A percentile compares a stretch with the other conserved stretches of the same genome.
Evolutionary conservation across 2,888 invertebrate species (phyloP).

Genomic region (Fragum fragum): DNA sequence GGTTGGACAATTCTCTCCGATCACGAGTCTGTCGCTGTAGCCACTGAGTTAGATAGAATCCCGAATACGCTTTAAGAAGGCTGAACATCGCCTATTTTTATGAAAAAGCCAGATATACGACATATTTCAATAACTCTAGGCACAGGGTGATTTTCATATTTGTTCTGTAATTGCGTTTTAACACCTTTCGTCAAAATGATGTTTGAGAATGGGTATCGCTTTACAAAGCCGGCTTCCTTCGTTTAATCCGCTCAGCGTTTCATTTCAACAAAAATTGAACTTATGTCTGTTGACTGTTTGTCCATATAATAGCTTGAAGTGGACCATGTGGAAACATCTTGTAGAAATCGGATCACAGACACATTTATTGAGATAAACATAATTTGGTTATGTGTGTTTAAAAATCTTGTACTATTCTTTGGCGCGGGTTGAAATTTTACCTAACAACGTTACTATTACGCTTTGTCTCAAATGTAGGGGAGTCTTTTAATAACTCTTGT

Average conservation of each 20-base stretch:
- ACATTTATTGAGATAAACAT: slow-evolving; percentile 10
- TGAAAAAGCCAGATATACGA: too few species aligned
- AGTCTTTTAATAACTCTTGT: too few species aligned
- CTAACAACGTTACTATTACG: too few species aligned
- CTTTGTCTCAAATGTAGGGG: too few species aligned
- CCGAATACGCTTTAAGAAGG: too few species aligned
- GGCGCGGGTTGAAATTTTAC: not conserved
- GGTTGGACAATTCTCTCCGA: too few species aligned
- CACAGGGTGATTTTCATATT: not conserved
- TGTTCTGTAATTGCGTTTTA: slow-evolving; percentile 16
- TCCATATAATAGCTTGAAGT: slow-evolving; percentile 28
- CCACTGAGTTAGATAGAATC: too few species aligned
- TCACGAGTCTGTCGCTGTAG: too few species aligned
- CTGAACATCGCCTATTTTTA: too few species aligned
- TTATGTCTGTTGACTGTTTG: slow-evolving; percentile 21
- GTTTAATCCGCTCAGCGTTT: slow-evolving; percentile 15
- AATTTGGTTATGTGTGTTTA: not conserved
- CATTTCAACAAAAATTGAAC: slow-evolving; percentile 20
- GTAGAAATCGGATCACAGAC: slow-evolving; percentile 24
- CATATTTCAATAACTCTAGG: too few species aligned
- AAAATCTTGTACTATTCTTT: not conserved
- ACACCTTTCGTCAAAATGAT: slow-evolving; percentile 23
- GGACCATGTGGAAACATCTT: slow-evolving; percentile 20
- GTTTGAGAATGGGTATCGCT: slow-evolving; percentile 19
- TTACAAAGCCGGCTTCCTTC: slow-evolving; percentile 27